Base-by-base conservation (phyloP, 2,888 invertebrate genomes). In the Mamestra brassicae region DNA sequence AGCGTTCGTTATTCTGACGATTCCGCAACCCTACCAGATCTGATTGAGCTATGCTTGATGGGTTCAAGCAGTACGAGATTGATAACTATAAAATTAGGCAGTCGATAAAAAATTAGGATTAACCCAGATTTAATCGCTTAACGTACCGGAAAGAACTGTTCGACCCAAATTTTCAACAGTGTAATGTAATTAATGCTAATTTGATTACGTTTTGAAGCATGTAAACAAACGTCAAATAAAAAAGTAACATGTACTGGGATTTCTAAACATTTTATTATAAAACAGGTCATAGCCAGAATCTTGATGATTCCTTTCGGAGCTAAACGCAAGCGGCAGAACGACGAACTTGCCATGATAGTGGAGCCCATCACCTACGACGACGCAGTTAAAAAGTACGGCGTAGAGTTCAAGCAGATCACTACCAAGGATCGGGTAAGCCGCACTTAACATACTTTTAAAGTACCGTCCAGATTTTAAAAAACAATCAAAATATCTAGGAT, bases 341-440 rank as follows among this genome's bases (percentile, higher is more conserved):
- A 94, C 69, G 92, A 94, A 36, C 84, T 95, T 1, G 88, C 91
- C 1, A 89, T 94, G 83, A 90, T 90, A 58, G 79, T 95, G 57
- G 97, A 97, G 80, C 96, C 97, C 8, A 81, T 91, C 4, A 94
- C 93, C 0, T 97, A 97, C 85, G 92, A 94, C 5, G 96, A 96
- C 8, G 94, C 94, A 1, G 84, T 93, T 15, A 86, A 92, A 61
- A 94, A 95, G 84, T 97, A 97, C 88, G 97, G 97, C 38, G 83
- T 97, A 34, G 90, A 96, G 66, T 94, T 94, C 54, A 88, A 87
- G 71, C 63, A 85, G 5, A 75, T 90, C 38, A 80, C 82, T 13
- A 83, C 87, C 57, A 89, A 83, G 65, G 89, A 91, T 71, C 92
- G 87, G 92, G 94, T 94, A 86, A 89, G 76, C 54, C n/a, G 17